phyloP scores from a whole-genome alignment of 1,140 invertebrate species.

The Drosophila parabipectinata region DNA sequence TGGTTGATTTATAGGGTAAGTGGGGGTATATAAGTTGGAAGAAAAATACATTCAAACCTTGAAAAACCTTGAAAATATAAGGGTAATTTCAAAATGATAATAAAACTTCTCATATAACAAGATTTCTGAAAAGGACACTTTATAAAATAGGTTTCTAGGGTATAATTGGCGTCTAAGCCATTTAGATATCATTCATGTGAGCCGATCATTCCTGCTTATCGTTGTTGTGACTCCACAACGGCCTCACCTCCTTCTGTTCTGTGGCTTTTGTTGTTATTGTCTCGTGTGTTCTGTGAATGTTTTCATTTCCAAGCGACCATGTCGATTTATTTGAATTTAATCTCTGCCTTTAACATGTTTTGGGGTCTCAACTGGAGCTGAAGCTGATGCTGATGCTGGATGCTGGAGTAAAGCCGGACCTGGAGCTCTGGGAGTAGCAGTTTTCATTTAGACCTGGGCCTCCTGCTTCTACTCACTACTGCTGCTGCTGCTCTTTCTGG shows the following conservation, averaged over 20 bases:
- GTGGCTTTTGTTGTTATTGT: conserved; percentile 52
- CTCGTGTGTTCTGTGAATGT: conserved; percentile 74
- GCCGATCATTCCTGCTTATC: conserved; percentile 46
- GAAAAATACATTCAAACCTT: too few species aligned
- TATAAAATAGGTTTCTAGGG: neutral
- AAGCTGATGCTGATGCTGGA: conserved; percentile 19
- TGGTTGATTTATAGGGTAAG: conserved; percentile 17
- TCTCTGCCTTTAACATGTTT: conserved; percentile 72
- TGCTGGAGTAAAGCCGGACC: conserved; percentile 1
- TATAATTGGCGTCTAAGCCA: neutral
- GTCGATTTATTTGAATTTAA: conserved; percentile 83
- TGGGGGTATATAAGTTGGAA: neutral
- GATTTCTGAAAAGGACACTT: too few species aligned
- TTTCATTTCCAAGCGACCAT: conserved; percentile 78
- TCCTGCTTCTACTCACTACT: conserved; percentile 26
- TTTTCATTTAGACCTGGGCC: conserved; percentile 39
- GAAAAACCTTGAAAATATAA: neutral
- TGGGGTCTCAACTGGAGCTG: conserved; percentile 45
- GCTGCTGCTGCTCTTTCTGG: conserved; percentile 29
- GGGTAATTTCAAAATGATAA: too few species aligned
- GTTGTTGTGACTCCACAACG: conserved; percentile 52
- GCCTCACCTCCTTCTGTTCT: conserved; percentile 11
- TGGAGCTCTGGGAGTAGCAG: conserved; percentile 32
- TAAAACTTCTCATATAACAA: too few species aligned
- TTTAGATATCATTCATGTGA: neutral